phyloP scores from a whole-genome alignment of 2,888 invertebrate genomes.

The Anaspis maculata region DNA sequence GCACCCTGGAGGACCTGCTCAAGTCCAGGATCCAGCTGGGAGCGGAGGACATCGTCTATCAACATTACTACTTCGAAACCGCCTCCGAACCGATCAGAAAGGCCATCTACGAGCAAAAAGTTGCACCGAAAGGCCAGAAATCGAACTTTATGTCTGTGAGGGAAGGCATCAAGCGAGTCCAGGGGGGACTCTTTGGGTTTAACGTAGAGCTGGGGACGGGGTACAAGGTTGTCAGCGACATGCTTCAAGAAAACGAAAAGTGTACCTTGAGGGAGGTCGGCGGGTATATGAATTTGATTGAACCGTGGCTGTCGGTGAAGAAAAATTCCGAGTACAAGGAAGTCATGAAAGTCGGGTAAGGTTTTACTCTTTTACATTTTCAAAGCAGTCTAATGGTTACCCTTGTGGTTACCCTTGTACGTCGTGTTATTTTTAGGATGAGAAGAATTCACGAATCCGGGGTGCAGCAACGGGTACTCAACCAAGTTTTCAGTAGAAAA shows the following conservation, averaged over 20 bases:
- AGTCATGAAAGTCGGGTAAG: conserved; percentile 50
- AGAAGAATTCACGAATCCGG: conserved; percentile 17
- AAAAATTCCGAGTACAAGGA: conserved; percentile 49
- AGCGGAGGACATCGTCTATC: conserved; percentile 50
- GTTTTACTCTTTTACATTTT: too few relatives aligned
- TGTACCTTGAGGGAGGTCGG: conserved; percentile 59
- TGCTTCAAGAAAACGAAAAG: conserved; percentile 61
- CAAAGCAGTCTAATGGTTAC: too few relatives aligned
- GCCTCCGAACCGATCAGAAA: conserved; percentile 53
- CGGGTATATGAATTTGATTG: conserved; percentile 47
- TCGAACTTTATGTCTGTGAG: conserved; percentile 52
- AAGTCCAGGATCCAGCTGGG: conserved; percentile 53
- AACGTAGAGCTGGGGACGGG: conserved; percentile 59
- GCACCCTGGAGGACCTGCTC: conserved; percentile 47
- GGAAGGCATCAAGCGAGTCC: conserved; percentile 51
- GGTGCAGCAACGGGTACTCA: conserved; percentile 13
- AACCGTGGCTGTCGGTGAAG: conserved; percentile 48
- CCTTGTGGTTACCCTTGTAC: too few relatives aligned
- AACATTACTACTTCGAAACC: conserved; percentile 55
- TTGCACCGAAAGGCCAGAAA: too few relatives aligned
- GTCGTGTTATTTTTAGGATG: too few relatives aligned
- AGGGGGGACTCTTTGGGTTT: conserved; percentile 57
- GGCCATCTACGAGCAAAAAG: conserved; percentile 54
- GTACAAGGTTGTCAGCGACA: conserved; percentile 58
- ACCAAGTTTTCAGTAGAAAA: conserved; percentile 17